phyloP scores from a whole-genome alignment of 2,113 vertebrate species.

The Tinamus guttatus region DNA sequence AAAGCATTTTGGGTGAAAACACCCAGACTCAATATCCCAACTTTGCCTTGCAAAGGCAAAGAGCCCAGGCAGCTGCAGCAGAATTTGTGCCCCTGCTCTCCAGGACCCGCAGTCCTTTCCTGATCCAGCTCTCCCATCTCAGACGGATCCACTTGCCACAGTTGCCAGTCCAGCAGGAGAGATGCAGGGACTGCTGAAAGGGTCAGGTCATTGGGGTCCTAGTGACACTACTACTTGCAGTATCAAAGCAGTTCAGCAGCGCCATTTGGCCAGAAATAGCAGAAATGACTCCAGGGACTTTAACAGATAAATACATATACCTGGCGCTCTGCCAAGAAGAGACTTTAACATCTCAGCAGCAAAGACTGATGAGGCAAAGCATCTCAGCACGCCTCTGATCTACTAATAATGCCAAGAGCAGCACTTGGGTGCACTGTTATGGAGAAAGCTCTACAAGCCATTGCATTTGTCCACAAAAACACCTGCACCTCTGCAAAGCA shows the following conservation, averaged over 20 bases:
- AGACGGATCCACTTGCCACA: background rate
- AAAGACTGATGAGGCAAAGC: background rate
- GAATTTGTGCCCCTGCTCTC: background rate
- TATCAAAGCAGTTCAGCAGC: background rate
- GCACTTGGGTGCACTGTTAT: rapidly evolving
- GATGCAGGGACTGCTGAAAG: background rate
- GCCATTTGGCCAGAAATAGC: background rate
- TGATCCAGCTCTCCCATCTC: background rate
- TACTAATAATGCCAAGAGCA: background rate
- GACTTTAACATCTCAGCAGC: background rate
- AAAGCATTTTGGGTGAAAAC: no score
- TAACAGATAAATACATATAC: rapidly evolving
- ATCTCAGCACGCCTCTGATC: background rate
- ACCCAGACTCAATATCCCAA: background rate
- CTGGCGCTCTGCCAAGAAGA: background rate
- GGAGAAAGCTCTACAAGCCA: background rate
- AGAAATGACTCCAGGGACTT: rapidly evolving
- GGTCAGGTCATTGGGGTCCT: background rate
- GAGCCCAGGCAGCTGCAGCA: no score
- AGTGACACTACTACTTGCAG: rapidly evolving
- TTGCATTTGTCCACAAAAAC: background rate
- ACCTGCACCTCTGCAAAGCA: background rate
- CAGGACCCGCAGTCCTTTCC: background rate
- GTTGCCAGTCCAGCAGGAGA: background rate
- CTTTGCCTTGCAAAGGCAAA: no score